phyloP scores from a whole-genome alignment of 1,140 invertebrate species.

The Drosophila dunni region DNA sequence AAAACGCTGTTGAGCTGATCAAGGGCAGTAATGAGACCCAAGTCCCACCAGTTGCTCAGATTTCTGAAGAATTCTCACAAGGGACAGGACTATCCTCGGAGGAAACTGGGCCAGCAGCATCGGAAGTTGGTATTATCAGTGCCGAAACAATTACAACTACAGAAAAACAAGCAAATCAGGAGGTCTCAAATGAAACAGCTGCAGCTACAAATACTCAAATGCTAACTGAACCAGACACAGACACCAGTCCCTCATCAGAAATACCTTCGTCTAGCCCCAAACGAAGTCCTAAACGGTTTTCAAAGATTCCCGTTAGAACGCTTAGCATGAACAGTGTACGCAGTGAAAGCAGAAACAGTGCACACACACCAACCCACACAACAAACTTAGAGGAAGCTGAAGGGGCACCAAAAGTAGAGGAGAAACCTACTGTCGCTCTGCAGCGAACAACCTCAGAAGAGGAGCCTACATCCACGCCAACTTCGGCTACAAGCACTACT shows the following conservation, averaged over 20 bases:
- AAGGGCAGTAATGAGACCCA: background rate
- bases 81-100: no score
- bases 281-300: slow-evolving; percentile 53
- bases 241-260: no score
- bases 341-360: slow-evolving; percentile 54
- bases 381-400: background rate
- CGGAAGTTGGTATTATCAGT: background rate
- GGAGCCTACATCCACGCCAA: background rate
- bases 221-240: background rate
- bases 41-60: background rate
- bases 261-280: slow-evolving; percentile 20
- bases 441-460: background rate
- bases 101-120: no score
- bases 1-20: background rate
- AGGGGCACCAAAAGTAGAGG: background rate
- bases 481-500: slow-evolving; percentile 12
- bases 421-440: background rate
- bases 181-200: background rate
- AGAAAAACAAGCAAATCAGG: background rate
- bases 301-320: slow-evolving; percentile 73
- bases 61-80: background rate
- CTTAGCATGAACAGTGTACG: slow-evolving; percentile 56
- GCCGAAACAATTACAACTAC: background rate
- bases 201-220: background rate
- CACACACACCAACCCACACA: slow-evolving; percentile 18